Evolutionary conservation across 2,888 invertebrate genomes (phyloP).

Genomic region (Epirrita christyi): DNA sequence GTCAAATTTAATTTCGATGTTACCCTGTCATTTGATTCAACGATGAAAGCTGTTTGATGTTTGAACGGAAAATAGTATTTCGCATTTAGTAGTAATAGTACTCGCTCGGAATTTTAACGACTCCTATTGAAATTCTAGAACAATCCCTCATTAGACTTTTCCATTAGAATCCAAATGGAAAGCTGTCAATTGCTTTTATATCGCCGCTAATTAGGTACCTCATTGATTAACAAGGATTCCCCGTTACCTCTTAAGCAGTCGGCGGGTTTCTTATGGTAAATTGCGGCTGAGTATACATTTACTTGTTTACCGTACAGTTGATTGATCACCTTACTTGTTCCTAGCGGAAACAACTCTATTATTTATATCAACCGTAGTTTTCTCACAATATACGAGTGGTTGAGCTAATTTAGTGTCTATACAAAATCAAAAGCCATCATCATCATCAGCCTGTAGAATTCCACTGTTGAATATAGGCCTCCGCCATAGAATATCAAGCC

Average conservation of each 20-base stretch:
- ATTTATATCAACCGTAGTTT: background rate
- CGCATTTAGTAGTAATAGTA: too few species aligned
- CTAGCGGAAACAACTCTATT: constrained; percentile 17
- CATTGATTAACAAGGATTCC: constrained; percentile 34
- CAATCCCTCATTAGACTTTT: constrained; percentile 32
- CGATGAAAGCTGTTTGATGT: too few species aligned
- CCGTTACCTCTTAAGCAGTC: constrained; percentile 31
- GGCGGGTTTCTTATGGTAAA: constrained; percentile 25
- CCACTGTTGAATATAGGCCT: too few species aligned
- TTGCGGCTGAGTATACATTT: constrained; percentile 9
- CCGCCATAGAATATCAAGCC: too few species aligned
- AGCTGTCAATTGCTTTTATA: constrained; percentile 35
- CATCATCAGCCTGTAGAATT: too few species aligned
- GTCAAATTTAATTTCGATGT: too few species aligned
- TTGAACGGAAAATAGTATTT: too few species aligned
- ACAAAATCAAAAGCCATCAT: too few species aligned
- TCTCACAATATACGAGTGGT: too few species aligned
- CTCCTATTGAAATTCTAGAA: constrained; percentile 21
- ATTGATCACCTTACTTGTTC: constrained; percentile 24
- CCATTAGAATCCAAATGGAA: constrained; percentile 34
- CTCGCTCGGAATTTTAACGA: background rate
- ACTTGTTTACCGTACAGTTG: constrained; percentile 19
- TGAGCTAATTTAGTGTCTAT: too few species aligned
- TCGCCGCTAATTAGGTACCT: constrained; percentile 36
- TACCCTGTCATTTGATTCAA: too few species aligned